Conservation (phyloP, 1,140 invertebrate species). For the Drosophila busckii region DNA sequence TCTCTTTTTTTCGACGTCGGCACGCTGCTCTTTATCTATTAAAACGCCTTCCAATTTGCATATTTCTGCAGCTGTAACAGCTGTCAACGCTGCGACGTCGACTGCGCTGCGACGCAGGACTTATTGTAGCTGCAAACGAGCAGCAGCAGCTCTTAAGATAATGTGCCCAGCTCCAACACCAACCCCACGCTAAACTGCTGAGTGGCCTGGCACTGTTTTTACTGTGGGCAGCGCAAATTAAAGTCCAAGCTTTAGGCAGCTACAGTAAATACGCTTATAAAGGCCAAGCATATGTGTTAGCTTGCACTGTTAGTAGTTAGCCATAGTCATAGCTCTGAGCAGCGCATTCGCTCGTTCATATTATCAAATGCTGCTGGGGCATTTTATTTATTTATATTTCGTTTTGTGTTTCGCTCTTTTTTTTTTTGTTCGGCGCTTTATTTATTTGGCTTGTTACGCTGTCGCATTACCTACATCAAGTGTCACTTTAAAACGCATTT, state of each 20-base stretch:
- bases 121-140: conserved; percentile 54
- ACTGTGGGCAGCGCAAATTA: conserved; percentile 59
- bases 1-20: conserved; percentile 31
- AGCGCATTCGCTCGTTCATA: conserved; percentile 28
- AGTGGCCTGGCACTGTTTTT: too few species aligned
- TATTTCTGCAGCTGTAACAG: conserved; percentile 75
- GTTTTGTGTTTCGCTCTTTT: conserved; percentile 22
- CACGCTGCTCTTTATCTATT: conserved; percentile 73
- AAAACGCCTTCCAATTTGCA: conserved; percentile 76
- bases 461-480: conserved; percentile 71
- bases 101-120: conserved; percentile 37
- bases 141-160: conserved; percentile 50
- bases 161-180: conserved; percentile 36
- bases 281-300: too few species aligned
- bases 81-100: conserved; percentile 55
- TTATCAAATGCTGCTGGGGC: neutral
- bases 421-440: too few species aligned
- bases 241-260: too few species aligned
- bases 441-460: conserved; percentile 53
- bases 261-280: too few species aligned
- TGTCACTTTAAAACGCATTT: conserved; percentile 74
- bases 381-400: conserved; percentile 39
- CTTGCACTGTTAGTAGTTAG: too few species aligned
- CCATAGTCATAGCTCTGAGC: too few species aligned
- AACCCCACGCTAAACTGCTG: conserved; percentile 23